Percentiles rank a stretch among this genome's conserved stretches.
Evolutionary conservation across 2,888 invertebrate species (phyloP).

Genomic region (Rhagium mordax): DNA sequence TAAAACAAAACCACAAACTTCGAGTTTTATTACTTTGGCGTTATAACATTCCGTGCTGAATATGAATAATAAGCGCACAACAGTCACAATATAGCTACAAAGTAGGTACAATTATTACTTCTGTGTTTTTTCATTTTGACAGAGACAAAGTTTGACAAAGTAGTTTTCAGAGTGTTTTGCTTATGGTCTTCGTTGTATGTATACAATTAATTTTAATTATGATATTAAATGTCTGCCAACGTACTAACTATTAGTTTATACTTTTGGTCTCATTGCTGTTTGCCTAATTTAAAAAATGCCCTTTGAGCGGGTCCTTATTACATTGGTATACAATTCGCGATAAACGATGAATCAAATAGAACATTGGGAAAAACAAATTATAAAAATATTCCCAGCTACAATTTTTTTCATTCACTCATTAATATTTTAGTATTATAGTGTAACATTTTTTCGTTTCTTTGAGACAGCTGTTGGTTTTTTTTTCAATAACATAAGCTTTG

Average conservation of each 20-base stretch:
- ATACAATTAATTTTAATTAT: neutral
- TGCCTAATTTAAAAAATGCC: too few species aligned
- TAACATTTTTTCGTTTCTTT: too few species aligned
- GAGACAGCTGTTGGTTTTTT: too few species aligned
- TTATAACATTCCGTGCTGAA: slow-evolving; percentile 6
- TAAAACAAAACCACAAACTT: slow-evolving; percentile 24
- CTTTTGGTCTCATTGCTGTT: too few species aligned
- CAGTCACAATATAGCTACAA: slow-evolving; percentile 6
- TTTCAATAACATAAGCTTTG: too few species aligned
- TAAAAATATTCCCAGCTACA: too few species aligned
- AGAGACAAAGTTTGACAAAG: neutral
- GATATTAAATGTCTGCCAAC: neutral
- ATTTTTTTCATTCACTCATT: too few species aligned
- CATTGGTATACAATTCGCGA: too few species aligned
- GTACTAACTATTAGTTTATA: neutral
- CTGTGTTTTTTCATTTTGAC: neutral
- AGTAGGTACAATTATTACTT: slow-evolving; percentile 9
- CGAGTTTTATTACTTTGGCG: slow-evolving; percentile 15
- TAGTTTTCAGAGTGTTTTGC: neutral
- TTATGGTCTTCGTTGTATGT: neutral
- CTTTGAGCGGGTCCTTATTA: too few species aligned
- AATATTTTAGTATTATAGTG: too few species aligned
- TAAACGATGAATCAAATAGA: too few species aligned
- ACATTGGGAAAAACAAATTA: too few species aligned
- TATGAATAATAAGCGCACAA: slow-evolving; percentile 12